These are phyloP conservation scores for Notechis scutatus DNA, from an alignment of 2,113 vertebrate genomes.

Conservation along the genomic window DNA sequence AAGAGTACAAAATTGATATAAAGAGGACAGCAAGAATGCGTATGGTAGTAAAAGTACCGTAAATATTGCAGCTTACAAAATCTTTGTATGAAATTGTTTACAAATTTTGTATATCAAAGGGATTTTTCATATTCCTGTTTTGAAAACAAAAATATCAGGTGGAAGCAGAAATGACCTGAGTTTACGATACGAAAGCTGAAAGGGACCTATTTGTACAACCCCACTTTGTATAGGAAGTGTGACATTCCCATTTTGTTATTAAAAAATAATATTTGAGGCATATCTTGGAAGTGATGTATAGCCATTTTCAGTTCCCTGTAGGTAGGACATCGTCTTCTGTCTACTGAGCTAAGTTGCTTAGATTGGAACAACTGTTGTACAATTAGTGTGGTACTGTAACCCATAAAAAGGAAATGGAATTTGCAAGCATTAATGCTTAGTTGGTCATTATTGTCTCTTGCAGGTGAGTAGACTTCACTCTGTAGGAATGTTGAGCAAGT, in stretches of 20 bases:
- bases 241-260: neutral
- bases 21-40: neutral
- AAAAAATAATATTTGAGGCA: neutral
- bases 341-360: neutral
- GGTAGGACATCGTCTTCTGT: neutral
- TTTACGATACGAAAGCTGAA: neutral
- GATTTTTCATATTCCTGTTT: neutral
- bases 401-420: neutral
- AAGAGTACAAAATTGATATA: neutral
- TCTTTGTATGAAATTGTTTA: neutral
- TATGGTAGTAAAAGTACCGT: neutral
- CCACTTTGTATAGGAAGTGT: neutral
- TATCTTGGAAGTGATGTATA: neutral
- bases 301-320: neutral
- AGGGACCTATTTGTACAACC: neutral
- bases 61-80: neutral
- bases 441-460: neutral
- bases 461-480: neutral
- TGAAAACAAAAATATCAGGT: neutral
- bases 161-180: neutral
- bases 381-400: neutral
- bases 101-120: neutral
- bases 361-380: neutral
- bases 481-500: neutral
- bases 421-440: neutral